These are phyloP conservation scores for Candidula unifasciata DNA, from an alignment of 2,888 invertebrate genomes.

Conservation along the genomic window DNA sequence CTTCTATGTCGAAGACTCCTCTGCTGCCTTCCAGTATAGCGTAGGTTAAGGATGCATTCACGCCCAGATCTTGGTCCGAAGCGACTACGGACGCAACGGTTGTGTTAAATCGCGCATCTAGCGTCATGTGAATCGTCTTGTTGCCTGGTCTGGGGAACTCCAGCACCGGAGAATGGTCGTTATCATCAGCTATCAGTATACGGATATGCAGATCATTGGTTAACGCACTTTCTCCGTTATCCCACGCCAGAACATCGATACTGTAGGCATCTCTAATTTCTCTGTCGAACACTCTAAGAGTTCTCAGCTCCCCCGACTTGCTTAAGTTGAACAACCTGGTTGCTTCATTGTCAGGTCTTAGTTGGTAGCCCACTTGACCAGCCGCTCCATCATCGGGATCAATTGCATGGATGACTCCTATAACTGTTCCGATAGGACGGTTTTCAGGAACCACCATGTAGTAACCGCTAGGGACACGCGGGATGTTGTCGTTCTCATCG, in stretches of 20 bases:
- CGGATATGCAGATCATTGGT: slow-evolving; percentile 57
- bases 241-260: slow-evolving; percentile 69
- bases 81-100: slow-evolving; percentile 65
- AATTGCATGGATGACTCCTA: slow-evolving; percentile 61
- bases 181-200: slow-evolving; percentile 67
- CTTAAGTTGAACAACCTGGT: slow-evolving; percentile 60
- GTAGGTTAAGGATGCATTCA: slow-evolving; percentile 53
- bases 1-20: slow-evolving; percentile 48
- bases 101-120: slow-evolving; percentile 60
- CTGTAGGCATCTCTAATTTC: slow-evolving; percentile 62
- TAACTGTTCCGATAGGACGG: slow-evolving; percentile 55
- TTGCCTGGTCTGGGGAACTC: slow-evolving; percentile 65
- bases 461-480: slow-evolving; percentile 62
- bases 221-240: slow-evolving; percentile 66
- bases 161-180: slow-evolving; percentile 72
- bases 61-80: slow-evolving; percentile 65
- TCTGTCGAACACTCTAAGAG: slow-evolving; percentile 64
- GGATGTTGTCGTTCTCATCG: slow-evolving; percentile 68
- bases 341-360: slow-evolving; percentile 58
- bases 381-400: slow-evolving; percentile 63
- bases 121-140: slow-evolving; percentile 61
- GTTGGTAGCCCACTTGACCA: slow-evolving; percentile 54
- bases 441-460: slow-evolving; percentile 63
- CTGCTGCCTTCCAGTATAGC: slow-evolving; percentile 34
- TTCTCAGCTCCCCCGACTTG: slow-evolving; percentile 59